A percentile compares a stretch with the other conserved stretches of the same genome.
These are phyloP conservation scores for Sphyrna mokarran DNA, from an alignment of 2,113 vertebrate species.

Conservation along the genomic window DNA sequence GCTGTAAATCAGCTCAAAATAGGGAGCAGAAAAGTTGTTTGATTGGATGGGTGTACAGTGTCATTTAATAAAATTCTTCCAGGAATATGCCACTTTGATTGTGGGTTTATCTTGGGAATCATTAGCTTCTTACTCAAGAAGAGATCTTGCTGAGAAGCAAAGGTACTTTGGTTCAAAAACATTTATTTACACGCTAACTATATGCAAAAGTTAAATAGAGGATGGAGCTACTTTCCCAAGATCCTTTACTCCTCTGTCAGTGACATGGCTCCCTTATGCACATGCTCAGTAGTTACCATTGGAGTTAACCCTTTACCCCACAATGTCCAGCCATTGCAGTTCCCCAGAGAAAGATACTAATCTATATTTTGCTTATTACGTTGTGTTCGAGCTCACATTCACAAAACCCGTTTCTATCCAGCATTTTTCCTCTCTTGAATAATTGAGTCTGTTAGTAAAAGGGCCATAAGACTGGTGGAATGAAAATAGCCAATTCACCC, in stretches of 20 bases:
- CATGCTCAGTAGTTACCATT: too few species aligned
- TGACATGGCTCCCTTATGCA: too few species aligned
- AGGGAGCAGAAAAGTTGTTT: not conserved
- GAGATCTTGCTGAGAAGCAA: too few species aligned
- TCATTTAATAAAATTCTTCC: not conserved
- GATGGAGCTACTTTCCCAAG: too few species aligned
- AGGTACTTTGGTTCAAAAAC: too few species aligned
- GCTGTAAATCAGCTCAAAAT: not conserved
- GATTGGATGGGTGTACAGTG: not conserved
- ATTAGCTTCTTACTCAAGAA: too few species aligned
- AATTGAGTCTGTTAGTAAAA: not conserved
- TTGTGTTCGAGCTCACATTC: not conserved
- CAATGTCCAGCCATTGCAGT: not conserved
- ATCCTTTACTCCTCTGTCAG: too few species aligned
- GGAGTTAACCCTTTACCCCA: too few species aligned
- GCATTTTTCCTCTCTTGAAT: not conserved
- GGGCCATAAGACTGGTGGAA: not conserved
- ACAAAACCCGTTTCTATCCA: not conserved
- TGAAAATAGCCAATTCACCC: not conserved
- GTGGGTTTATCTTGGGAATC: too few species aligned
- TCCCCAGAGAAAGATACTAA: not conserved
- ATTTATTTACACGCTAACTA: too few species aligned
- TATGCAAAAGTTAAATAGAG: too few species aligned
- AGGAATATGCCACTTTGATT: not conserved
- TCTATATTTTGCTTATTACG: too few species aligned